Evolutionary conservation across 23 tunicate species (phyloP), one percentile per base, ranked within the genome.

Genomic region (Phallusia fumigata): DNA sequence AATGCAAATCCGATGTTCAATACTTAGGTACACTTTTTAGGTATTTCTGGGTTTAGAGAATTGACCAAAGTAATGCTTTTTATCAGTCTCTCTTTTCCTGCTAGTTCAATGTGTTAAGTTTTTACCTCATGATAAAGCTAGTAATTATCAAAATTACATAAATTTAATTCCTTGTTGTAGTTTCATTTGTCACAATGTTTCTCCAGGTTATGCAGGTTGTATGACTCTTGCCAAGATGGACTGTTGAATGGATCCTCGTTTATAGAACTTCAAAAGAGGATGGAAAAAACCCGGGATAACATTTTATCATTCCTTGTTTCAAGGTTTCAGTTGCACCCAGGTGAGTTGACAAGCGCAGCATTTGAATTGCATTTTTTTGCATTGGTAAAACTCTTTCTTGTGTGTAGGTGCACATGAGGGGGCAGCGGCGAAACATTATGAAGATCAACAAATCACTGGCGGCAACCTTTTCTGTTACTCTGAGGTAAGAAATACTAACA

Each of bases 361-460:
- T n/a, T n/a, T n/a, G n/a, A n/a, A n/a, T n/a, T 51, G 58, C 58
- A 51, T 51, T 15, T 51, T 51, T 51, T 15, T 51, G 58, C 18
- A 13, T 51, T 51, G 18, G 18, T 18, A 15, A 15, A 51, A 51
- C 58, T 51, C 15, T 51, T 72, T 72, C 32, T 72, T 74, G 10
- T 74, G 12, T 74, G 12, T 34, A 84, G 87, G 76, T 16, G 40
- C 53, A 16, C 75, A 24, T 33, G 87, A 84, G 58, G 76, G 87
- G 33, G 87, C 64, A 15, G 81, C 76, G 75, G 87, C 81, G 75
- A 5, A 76, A 76, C 32, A 18, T 84, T 6, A 73, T 84, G 32
- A 76, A 76, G 53, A 26, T 84, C 11, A 80, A 84, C 53, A 35
- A 65, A 53, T 36, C 53, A 24, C 32, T 84, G 5, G 10, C 53